Conservation (phyloP, 2,888 invertebrate species). For the Euclidia mi region DNA sequence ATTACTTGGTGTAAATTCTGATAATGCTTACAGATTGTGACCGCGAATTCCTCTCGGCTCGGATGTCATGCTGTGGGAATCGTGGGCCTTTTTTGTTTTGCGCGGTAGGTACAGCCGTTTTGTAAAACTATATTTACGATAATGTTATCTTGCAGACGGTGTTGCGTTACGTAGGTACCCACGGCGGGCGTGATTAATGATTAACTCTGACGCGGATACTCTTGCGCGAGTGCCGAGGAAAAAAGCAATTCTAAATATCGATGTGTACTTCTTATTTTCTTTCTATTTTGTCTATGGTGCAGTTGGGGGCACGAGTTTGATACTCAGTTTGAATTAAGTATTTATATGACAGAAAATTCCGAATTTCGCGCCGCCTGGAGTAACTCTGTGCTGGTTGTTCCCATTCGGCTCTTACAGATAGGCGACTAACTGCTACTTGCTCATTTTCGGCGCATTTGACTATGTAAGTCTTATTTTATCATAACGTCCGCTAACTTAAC, state of each 20-base stretch:
- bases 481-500: too few species aligned
- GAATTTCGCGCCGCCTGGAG: too few species aligned
- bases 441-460: too few species aligned
- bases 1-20: constrained; percentile 80
- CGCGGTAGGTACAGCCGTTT: constrained; percentile 81
- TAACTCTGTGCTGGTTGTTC: too few species aligned
- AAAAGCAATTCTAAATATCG: constrained; percentile 71
- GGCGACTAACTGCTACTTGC: too few species aligned
- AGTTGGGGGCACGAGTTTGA: too few species aligned
- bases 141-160: constrained; percentile 80
- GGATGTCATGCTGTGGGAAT: constrained; percentile 79
- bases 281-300: too few species aligned
- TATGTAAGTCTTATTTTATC: too few species aligned
- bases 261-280: not conserved
- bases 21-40: constrained; percentile 82
- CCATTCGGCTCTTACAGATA: too few species aligned
- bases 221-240: constrained; percentile 55
- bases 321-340: too few species aligned
- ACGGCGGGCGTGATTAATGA: constrained; percentile 78
- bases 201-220: constrained; percentile 71
- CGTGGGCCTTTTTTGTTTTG: constrained; percentile 71
- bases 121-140: constrained; percentile 88
- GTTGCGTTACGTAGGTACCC: constrained; percentile 83
- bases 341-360: too few species aligned
- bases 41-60: constrained; percentile 77